Evolutionary conservation across 2,113 vertebrate species (phyloP).

Genomic region (Saccopteryx leptura): DNA sequence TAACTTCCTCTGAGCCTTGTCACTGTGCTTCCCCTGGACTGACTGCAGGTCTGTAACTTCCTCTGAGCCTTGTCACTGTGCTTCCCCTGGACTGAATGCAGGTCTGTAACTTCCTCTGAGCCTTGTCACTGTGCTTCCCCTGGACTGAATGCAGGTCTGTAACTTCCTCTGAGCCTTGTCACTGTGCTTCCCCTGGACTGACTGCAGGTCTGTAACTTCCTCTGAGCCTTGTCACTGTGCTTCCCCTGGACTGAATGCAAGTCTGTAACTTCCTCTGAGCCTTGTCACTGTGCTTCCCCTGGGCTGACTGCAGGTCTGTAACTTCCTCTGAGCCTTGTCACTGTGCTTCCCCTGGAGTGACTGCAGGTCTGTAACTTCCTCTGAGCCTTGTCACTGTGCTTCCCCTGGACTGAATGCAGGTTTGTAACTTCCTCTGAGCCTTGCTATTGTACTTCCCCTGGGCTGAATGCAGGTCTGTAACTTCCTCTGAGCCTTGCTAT

Average conservation of each 20-base stretch:
- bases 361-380: neutral
- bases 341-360: slow-evolving; percentile 64
- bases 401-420: neutral
- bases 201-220: neutral
- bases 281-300: slow-evolving; percentile 84
- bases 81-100: no score
- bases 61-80: slow-evolving; percentile 46
- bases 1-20: slow-evolving; percentile 51
- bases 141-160: neutral
- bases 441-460: slow-evolving; percentile 80
- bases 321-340: slow-evolving; percentile 82
- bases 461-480: neutral
- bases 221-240: slow-evolving; percentile 44
- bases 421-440: slow-evolving; percentile 37
- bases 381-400: slow-evolving; percentile 85
- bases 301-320: neutral
- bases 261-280: slow-evolving; percentile 28
- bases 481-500: slow-evolving; percentile 85
- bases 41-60: neutral
- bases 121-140: neutral
- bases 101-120: neutral
- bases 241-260: no score
- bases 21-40: no score
- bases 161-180: slow-evolving; percentile 51
- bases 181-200: no score